These are phyloP conservation scores for Leuciscus waleckii DNA, from an alignment of 2,797 vertebrate species.

Conservation along the genomic window DNA sequence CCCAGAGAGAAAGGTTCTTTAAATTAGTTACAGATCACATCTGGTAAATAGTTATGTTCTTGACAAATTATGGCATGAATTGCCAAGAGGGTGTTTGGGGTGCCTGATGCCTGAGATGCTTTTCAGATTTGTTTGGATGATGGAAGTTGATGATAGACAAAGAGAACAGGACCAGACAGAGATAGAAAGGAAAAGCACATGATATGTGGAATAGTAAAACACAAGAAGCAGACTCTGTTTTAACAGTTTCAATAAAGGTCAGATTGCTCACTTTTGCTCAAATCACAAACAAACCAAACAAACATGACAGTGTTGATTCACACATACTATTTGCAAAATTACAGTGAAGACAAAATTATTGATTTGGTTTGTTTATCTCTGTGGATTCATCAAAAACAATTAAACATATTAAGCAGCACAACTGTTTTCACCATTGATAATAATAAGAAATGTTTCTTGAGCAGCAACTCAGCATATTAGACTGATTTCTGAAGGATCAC, in stretches of 20 bases:
- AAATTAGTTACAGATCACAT: constrained; percentile 39
- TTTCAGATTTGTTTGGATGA: constrained; percentile 36
- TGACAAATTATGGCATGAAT: constrained; percentile 40
- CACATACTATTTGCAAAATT: neutral
- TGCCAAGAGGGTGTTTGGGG: constrained; percentile 29
- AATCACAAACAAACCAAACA: neutral
- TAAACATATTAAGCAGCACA: no score
- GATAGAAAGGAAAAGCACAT: neutral
- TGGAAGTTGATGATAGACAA: constrained; percentile 21
- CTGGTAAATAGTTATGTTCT: constrained; percentile 36
- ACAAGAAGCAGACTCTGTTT: neutral
- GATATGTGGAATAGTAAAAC: neutral
- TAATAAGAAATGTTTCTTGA: no score
- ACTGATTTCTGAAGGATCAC: no score
- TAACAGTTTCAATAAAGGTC: neutral
- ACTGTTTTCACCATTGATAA: no score
- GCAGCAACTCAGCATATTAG: no score
- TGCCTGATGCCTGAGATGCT: constrained; percentile 30
- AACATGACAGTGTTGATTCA: neutral
- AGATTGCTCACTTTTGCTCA: neutral
- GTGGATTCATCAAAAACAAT: neutral
- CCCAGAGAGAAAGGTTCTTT: constrained; percentile 31
- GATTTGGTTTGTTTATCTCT: neutral
- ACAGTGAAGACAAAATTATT: neutral
- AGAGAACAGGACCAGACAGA: neutral